Base-by-base conservation (phyloP, 2,113 vertebrate genomes). In the Pterocles burchelli region DNA sequence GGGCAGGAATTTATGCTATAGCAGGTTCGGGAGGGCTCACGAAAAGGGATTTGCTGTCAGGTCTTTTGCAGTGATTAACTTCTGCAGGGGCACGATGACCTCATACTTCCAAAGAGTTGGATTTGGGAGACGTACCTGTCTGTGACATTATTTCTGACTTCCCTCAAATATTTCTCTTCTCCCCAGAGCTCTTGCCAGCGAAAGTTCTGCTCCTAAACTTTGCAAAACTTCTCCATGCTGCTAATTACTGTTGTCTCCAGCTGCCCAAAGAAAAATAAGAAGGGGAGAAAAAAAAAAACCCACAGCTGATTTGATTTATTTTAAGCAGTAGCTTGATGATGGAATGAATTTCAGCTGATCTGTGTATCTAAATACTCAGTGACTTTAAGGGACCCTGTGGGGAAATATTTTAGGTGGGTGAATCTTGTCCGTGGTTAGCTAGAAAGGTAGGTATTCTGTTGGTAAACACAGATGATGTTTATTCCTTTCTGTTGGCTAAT, bases 391-490 rank as follows among this genome's bases (percentile, higher is more conserved):
- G 29, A 18, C 25, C 2, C 5, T 29, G 25, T 31, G 17, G 46
- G 6, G 20, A 17, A 55, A 11, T 1, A 9, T 2, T 4, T 70
- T 4, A 29, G 13, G 1, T 3, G 7, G 33, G 45, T 31, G 17
- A 18, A n/a, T 7, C 31, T 34, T 4, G 4, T 13, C 25, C 19
- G 59, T 13, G 52, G 25, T 2, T 54, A 7, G 20, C 9, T 1
- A 17, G 4, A 4, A 9, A 46, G 36, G 29, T 13, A 38, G 26
- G 19, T 33, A 33, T 28, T 52, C 1, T 5, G 2, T 22, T 58
- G 26, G 33, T 1, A 41, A 63, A 14, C 5, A 2, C 0, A 0
- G 1, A 1, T 3, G 19, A 11, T 36, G 10, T 51, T 74, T 45
- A 24, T 21, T 66, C 22, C 19, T 45, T 38, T 45, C 31, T 84